These are phyloP conservation scores for Punctoribates punctum DNA, from an alignment of 2,888 invertebrate species.

Conservation along the genomic window DNA sequence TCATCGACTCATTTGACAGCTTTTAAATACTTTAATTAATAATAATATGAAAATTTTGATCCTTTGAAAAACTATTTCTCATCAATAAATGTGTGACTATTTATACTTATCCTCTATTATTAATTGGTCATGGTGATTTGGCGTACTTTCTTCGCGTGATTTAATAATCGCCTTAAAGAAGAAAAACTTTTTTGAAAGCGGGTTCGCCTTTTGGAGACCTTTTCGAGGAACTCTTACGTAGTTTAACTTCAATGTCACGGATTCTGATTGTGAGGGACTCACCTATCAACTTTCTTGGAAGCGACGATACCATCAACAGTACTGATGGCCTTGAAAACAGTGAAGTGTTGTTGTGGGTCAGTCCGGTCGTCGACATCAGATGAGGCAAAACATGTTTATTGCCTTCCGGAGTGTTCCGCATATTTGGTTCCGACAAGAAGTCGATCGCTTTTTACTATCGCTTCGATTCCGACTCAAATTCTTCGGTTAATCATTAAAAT, in stretches of 20 bases:
- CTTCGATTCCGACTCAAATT: not conserved
- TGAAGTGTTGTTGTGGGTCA: slow-evolving; percentile 32
- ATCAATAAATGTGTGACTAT: too few species aligned
- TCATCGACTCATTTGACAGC: too few species aligned
- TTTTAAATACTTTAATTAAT: too few species aligned
- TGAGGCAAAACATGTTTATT: slow-evolving; percentile 21
- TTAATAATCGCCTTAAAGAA: too few species aligned
- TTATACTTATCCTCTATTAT: too few species aligned
- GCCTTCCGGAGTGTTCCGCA: slow-evolving; percentile 28
- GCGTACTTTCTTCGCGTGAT: too few species aligned
- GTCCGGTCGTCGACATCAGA: slow-evolving; percentile 31
- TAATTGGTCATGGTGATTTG: too few species aligned
- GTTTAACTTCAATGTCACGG: slow-evolving; percentile 1
- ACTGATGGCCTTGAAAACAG: slow-evolving; percentile 17
- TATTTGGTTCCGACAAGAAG: not conserved
- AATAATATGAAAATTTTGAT: too few species aligned
- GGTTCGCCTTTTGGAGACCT: too few species aligned
- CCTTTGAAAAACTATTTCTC: too few species aligned
- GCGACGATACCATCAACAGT: not conserved
- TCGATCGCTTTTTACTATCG: not conserved
- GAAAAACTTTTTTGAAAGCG: too few species aligned
- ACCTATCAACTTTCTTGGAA: not conserved
- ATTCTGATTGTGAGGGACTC: not conserved
- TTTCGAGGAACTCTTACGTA: not conserved
- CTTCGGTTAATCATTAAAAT: too few species aligned